These are phyloP conservation scores for Fistularia tabacaria DNA, from an alignment of 2,797 vertebrate genomes.

Conservation along the genomic window DNA sequence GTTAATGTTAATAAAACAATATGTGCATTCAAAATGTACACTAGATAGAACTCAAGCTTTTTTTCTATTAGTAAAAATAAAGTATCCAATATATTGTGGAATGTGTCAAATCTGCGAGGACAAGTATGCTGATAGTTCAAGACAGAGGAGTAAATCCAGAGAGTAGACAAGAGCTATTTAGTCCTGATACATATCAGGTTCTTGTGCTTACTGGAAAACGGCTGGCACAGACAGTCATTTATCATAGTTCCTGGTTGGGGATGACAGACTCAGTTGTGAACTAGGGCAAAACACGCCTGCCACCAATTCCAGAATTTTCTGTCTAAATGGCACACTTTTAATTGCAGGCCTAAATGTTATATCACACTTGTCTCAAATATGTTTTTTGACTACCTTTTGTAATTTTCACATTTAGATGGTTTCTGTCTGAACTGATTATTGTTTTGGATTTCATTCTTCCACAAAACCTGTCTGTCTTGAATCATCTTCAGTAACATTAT, in stretches of 20 bases:
- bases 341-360: neutral
- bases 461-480: too few species aligned
- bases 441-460: too few species aligned
- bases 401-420: too few species aligned
- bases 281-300: neutral
- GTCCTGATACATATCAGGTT: conserved; percentile 50
- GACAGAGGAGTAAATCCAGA: conserved; percentile 4
- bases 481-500: too few species aligned
- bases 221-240: conserved; percentile 45
- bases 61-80: too few species aligned
- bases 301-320: neutral
- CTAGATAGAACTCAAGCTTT: too few species aligned
- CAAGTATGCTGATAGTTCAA: conserved; percentile 20
- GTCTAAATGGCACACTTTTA: neutral
- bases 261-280: conserved; percentile 10
- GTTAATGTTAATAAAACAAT: too few species aligned
- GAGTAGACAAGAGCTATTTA: conserved; percentile 18
- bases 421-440: too few species aligned
- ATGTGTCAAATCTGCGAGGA: neutral
- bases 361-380: neutral
- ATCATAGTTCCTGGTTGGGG: conserved; percentile 52
- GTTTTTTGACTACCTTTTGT: too few species aligned
- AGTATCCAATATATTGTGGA: too few species aligned
- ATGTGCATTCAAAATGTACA: too few species aligned
- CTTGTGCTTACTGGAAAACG: conserved; percentile 65